Percentiles rank a stretch among this genome's conserved stretches.
These are phyloP conservation scores for Corydoras sp. DNA, from an alignment of 2,113 vertebrate genomes.

Conservation along the genomic window DNA sequence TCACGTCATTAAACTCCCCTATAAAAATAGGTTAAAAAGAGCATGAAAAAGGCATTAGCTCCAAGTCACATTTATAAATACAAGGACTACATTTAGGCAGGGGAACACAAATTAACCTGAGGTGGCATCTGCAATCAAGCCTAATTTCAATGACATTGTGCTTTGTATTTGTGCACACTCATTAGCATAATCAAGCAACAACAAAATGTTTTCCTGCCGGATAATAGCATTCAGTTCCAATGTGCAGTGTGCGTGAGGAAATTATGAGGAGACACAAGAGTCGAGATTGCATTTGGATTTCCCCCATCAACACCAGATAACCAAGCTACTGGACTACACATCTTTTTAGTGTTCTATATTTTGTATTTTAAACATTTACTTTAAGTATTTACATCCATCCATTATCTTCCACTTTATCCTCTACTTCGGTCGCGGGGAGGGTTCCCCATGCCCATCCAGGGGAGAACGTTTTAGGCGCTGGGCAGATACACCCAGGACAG, in stretches of 20 bases:
- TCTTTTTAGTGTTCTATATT: too few species aligned
- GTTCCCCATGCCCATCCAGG: too few species aligned
- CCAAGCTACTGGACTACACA: slow-evolving; percentile 6
- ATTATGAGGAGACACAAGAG: slow-evolving; percentile 32
- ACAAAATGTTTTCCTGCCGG: slow-evolving; percentile 69
- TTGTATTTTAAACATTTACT: too few species aligned
- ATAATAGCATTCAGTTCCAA: slow-evolving; percentile 52
- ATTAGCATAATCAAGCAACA: slow-evolving; percentile 73
- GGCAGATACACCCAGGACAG: too few species aligned
- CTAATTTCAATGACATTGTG: slow-evolving; percentile 74
- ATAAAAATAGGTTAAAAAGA: not conserved
- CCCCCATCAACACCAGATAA: slow-evolving; percentile 22
- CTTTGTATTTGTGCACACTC: slow-evolving; percentile 65
- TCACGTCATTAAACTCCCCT: not conserved
- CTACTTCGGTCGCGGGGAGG: too few species aligned
- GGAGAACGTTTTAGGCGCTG: too few species aligned
- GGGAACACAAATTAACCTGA: slow-evolving; percentile 73
- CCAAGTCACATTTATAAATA: slow-evolving; percentile 50
- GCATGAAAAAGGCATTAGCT: slow-evolving; percentile 27
- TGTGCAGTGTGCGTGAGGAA: slow-evolving; percentile 17
- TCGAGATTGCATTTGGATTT: slow-evolving; percentile 35
- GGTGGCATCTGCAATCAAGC: slow-evolving; percentile 71
- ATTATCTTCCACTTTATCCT: too few species aligned
- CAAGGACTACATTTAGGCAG: slow-evolving; percentile 53
- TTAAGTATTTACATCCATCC: too few species aligned